phyloP scores from a whole-genome alignment of 2,113 vertebrate genomes.

The Callospermophilus lateralis region DNA sequence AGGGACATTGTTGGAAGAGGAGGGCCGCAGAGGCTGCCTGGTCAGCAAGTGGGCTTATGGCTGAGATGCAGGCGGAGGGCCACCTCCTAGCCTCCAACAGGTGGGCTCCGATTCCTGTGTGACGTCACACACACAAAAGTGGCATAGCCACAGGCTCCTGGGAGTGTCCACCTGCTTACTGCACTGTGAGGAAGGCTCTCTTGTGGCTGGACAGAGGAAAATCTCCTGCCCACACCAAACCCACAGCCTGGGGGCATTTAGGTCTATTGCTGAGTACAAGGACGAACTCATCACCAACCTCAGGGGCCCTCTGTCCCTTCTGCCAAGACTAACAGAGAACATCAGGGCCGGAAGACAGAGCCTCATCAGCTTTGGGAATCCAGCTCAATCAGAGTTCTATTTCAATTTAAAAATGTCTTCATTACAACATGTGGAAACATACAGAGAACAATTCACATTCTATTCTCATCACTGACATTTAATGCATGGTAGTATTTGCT shows the following conservation, averaged over 20 bases:
- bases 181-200: accelerated
- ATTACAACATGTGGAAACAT: background rate
- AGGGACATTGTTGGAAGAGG: too few relatives aligned
- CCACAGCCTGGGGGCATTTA: background rate
- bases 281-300: accelerated
- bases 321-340: background rate
- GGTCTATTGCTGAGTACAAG: accelerated
- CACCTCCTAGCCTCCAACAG: accelerated
- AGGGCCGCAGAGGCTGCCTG: too few relatives aligned
- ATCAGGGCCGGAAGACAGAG: accelerated
- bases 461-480: background rate
- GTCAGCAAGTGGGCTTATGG: background rate
- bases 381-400: too few relatives aligned
- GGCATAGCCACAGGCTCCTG: accelerated
- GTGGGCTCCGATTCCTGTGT: too few relatives aligned
- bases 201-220: accelerated
- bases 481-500: background rate
- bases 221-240: accelerated
- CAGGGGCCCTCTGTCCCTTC: background rate
- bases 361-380: background rate
- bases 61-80: too few relatives aligned
- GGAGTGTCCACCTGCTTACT: too few relatives aligned
- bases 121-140: accelerated
- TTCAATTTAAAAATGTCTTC: background rate
- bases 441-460: background rate